Evolutionary conservation across 2,888 invertebrate genomes (phyloP), one percentile per base, ranked within the genome.

Genomic region (Phrixothrix hirtus): DNA sequence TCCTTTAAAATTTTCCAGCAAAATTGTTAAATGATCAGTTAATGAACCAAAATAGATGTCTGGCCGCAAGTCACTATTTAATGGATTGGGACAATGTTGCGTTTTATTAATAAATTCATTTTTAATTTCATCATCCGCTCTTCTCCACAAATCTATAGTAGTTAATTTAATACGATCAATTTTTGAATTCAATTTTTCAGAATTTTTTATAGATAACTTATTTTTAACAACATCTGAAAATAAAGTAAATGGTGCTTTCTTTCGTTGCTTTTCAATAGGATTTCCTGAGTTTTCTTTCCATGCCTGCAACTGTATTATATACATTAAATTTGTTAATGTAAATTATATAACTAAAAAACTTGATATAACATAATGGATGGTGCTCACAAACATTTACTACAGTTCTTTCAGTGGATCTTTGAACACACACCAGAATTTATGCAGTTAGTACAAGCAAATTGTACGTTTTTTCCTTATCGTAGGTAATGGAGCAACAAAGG

Each of bases 21-120:
- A 67, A 7, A 77, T 73, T 53, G 91, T 85, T 41, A 96, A 73
- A 31, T 83, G 84, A 75, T 99, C 98, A 3, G 89, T 89, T 2
- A 97, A 79, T 0, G 89, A 85, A 4, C 95, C 95, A 62, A 92
- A 89, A 66, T 88, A 83, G 42, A 81, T 78, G 69, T 90, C 87
- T 0, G 93, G 88, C 11, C 87, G 83, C 66, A 82, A 85, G 34
- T 80, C 77, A 2, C 88, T 81, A 10, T 81, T 79, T 0, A 89
- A 73, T 0, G 96, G 92, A 70, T 93, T 92, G 0, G 91, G 90
- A 68, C 87, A 86, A 15, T 67, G 70, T 29, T 75, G 13, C 66
- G 70, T 66, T 31, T 60, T 45, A 7, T 56, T 36, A 12, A 27
- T 35, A 37, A 67, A 68, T 32, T 76, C 76, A 21, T 78, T 61